phyloP scores from a whole-genome alignment of 2,888 invertebrate species.

The Eilema sororculum region DNA sequence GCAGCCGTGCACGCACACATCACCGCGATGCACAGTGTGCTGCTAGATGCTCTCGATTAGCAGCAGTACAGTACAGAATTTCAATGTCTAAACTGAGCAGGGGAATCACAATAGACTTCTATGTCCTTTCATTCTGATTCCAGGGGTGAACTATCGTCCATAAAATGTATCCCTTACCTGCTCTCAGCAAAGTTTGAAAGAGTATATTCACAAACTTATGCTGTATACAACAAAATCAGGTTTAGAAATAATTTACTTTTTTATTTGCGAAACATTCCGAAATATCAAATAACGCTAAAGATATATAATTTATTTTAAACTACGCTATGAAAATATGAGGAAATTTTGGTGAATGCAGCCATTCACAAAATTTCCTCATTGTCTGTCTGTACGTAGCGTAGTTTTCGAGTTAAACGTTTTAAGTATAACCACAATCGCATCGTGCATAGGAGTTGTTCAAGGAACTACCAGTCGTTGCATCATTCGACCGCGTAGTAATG shows the following conservation, averaged over 20 bases:
- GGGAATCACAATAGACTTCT: too few species aligned
- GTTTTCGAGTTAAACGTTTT: background rate
- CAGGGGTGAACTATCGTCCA: too few species aligned
- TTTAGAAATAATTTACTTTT: background rate
- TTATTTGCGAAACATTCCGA: background rate
- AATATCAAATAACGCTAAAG: background rate
- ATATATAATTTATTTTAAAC: background rate
- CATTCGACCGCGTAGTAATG: background rate
- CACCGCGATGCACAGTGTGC: too few species aligned
- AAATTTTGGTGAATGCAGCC: background rate
- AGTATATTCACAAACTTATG: too few species aligned
- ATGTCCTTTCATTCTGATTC: too few species aligned
- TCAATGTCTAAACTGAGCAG: too few species aligned
- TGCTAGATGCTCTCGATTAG: too few species aligned
- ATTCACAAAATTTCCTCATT: conserved; percentile 2
- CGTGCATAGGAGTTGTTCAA: background rate
- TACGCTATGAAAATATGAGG: background rate
- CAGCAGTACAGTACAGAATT: too few species aligned
- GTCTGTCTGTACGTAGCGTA: background rate
- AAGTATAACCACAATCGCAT: background rate
- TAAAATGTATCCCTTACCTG: too few species aligned
- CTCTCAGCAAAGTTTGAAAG: too few species aligned
- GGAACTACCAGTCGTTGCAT: background rate
- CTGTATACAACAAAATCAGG: background rate
- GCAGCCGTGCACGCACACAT: too few species aligned